Evolutionary conservation across 2,888 invertebrate species (phyloP).

Genomic region (Subacronicta megacephala): DNA sequence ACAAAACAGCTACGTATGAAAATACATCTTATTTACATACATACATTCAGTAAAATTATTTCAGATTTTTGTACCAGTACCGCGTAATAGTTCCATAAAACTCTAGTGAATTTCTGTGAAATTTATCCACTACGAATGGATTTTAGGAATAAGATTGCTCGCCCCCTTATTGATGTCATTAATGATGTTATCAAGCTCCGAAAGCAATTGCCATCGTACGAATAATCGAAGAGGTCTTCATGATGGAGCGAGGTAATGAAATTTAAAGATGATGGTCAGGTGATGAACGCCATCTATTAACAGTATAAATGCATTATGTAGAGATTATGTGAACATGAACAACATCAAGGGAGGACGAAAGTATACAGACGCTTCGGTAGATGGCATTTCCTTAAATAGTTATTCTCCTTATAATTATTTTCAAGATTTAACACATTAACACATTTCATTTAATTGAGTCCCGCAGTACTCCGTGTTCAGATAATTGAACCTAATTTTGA

Average conservation of each 20-base stretch:
- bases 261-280: background rate
- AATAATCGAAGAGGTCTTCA: background rate
- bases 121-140: too few relatives aligned
- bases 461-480: too few relatives aligned
- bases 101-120: too few relatives aligned
- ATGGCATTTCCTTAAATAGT: conserved; percentile 15
- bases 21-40: background rate
- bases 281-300: conserved; percentile 30
- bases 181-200: too few relatives aligned
- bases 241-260: background rate
- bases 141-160: too few relatives aligned
- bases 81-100: too few relatives aligned
- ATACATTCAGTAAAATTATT: background rate
- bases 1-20: conserved; percentile 1
- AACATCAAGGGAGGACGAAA: background rate
- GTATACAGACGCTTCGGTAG: conserved; percentile 1
- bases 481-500: too few relatives aligned
- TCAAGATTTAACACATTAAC: too few relatives aligned
- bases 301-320: conserved; percentile 1
- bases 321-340: background rate
- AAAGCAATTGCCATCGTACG: too few relatives aligned
- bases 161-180: too few relatives aligned
- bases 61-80: conserved; percentile 4
- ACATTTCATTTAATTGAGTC: too few relatives aligned
- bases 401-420: background rate